Evolutionary conservation across 2,113 vertebrate species (phyloP).

Genomic region (Cyanocitta stelleri): DNA sequence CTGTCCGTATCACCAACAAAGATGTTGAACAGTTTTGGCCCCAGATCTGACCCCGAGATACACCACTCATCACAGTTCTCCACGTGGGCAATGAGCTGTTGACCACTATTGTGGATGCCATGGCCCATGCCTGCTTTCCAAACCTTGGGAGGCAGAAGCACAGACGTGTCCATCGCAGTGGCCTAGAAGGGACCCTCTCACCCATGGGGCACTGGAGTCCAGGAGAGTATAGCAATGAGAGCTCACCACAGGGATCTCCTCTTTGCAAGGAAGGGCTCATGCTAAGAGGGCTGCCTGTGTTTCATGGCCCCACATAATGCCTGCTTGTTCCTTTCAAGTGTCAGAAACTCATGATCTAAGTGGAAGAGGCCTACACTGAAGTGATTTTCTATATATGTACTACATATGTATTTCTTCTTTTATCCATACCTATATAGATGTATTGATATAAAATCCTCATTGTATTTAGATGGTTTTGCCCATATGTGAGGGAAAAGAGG

Average conservation of each 20-base stretch:
- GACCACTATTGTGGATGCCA: background rate
- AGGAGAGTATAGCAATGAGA: background rate
- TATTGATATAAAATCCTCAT: background rate
- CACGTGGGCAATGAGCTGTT: background rate
- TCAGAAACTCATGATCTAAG: background rate
- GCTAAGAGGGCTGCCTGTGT: background rate
- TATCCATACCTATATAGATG: background rate
- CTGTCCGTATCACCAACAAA: background rate
- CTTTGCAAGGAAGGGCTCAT: background rate
- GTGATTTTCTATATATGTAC: background rate
- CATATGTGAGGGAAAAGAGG: background rate
- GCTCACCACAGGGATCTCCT: background rate
- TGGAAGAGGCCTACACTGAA: background rate
- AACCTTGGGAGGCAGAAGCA: background rate
- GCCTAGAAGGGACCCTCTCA: background rate
- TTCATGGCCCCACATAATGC: rapidly evolving
- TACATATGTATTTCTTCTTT: background rate
- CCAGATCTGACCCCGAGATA: background rate
- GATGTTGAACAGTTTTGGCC: background rate
- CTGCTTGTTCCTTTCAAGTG: background rate
- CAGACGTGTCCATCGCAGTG: background rate
- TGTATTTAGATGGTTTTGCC: background rate
- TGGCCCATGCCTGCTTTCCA: background rate
- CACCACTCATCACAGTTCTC: background rate
- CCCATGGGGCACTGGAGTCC: too few relatives aligned